These are phyloP conservation scores for mouse (Mus musculus) DNA, from an alignment of 2,113 vertebrate species.

Conservation along the genomic window DNA sequence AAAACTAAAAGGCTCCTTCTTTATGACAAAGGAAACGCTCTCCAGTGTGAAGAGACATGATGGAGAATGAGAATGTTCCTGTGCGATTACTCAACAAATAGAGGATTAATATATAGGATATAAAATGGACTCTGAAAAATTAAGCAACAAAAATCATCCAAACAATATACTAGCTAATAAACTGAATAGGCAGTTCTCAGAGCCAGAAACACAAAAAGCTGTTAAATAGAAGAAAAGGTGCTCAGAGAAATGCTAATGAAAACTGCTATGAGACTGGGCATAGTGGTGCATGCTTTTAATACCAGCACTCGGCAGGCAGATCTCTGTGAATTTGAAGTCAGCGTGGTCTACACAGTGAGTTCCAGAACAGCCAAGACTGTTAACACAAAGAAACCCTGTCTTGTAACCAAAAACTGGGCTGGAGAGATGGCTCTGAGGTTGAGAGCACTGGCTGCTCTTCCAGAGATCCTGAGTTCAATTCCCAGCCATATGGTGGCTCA, in stretches of 20 bases:
- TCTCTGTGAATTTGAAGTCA: too few species aligned
- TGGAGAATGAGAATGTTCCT: not conserved
- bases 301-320: too few species aligned
- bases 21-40: not conserved
- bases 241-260: not conserved
- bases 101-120: not conserved
- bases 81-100: not conserved
- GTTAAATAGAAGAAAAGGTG: not conserved
- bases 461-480: too few species aligned
- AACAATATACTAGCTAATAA: not conserved
- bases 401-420: too few species aligned
- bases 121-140: not conserved
- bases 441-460: too few species aligned
- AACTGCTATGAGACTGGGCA: not conserved
- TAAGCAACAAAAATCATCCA: not conserved
- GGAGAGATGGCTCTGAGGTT: too few species aligned
- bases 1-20: not conserved
- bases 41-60: not conserved
- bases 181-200: not conserved
- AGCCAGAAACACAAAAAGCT: not conserved
- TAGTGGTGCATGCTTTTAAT: too few species aligned
- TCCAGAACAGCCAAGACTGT: too few species aligned
- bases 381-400: too few species aligned
- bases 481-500: too few species aligned
- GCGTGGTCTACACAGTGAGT: too few species aligned